Base-by-base conservation (phyloP, 2,797 vertebrate species). In the Gobio occitaniae region DNA sequence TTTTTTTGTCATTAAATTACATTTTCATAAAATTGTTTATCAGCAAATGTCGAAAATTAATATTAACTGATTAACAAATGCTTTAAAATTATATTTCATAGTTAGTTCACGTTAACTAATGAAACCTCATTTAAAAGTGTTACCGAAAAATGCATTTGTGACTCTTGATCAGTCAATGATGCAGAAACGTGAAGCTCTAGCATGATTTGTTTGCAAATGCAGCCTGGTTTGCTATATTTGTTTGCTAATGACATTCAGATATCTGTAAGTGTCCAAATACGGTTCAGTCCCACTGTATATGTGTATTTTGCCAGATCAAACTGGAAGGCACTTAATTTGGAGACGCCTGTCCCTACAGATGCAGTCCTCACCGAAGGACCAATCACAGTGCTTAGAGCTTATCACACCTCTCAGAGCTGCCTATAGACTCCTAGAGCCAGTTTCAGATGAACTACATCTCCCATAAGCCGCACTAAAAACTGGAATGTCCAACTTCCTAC, bases 401-500 rank as follows among this genome's bases (percentile, higher is more conserved):
- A 63, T 74, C 56, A 41, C 10, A 17, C 82, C 69, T 83, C 81
- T 87, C 32, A 63, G 36, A 88, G 87, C 85, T 85, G 88, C 87
- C 83, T 77, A 66, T 29, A 88, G 52, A 36, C 52, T 83, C 63
- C 54, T 9, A 16, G 12, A 74, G 19, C 44, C 72, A 65, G 54
- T 80, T 74, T 65, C 25, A 72, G 59, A 9, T 50, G 11, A 52
- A 79, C 75, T 84, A 77, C 77, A 63, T 68, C 66, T 92, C 92
- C 91, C 88, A 92, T 90, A 90, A 92, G 90, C 87, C 86, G 84
- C 86, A 90, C 61, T 63, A 29, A 15, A 63, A 63, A 29, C 19
- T 10, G 16, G 65, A 79, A 79, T 66, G 2, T 59, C 36, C 36
- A 41, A 41, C 75, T 44, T 61, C 36, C 56, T 16, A 69, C 5